Percentiles rank a stretch among this genome's conserved stretches.
Conservation (phyloP, 2,113 vertebrate genomes). For the Aspidoscelis tigris region DNA sequence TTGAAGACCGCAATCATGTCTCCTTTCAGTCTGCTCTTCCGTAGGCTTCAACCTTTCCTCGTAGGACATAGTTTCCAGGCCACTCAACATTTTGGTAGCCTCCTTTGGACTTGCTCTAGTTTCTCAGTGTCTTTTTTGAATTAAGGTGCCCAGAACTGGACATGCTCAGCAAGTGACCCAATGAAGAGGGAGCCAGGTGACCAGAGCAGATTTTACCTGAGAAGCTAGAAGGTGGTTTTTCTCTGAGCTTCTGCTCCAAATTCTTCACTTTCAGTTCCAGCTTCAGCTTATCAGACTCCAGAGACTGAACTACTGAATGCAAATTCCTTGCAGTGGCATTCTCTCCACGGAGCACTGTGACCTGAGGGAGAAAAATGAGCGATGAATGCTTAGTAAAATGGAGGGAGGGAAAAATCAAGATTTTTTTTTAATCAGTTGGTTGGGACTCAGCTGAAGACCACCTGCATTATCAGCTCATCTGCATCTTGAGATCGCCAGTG, state of each 20-base stretch:
- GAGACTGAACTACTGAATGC: constrained; percentile 82
- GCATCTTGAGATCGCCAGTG: neutral
- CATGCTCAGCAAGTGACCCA: neutral
- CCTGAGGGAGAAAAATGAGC: constrained; percentile 66
- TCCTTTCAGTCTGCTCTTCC: too few relatives aligned
- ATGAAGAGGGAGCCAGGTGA: neutral
- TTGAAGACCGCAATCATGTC: too few relatives aligned
- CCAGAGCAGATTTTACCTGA: constrained; percentile 68
- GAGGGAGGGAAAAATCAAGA: neutral
- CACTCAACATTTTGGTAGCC: too few relatives aligned
- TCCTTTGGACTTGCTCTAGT: too few relatives aligned
- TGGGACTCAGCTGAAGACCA: neutral
- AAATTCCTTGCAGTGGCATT: constrained; percentile 83
- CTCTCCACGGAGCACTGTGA: constrained; percentile 82
- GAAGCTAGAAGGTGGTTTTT: constrained; percentile 70
- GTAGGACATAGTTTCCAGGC: too few relatives aligned
- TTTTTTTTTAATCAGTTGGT: neutral
- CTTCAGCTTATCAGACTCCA: constrained; percentile 87
- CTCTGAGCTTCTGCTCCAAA: constrained; percentile 84
- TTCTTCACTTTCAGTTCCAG: constrained; percentile 87
- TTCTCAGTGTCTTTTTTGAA: too few relatives aligned
- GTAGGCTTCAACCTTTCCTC: too few relatives aligned
- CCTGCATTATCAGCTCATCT: neutral
- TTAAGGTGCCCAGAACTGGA: too few relatives aligned
- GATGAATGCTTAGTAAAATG: constrained; percentile 24